Percentiles rank a stretch among this genome's conserved stretches.
phyloP scores from a whole-genome alignment of 1,140 invertebrate genomes.

The Drosophila asahinai region DNA sequence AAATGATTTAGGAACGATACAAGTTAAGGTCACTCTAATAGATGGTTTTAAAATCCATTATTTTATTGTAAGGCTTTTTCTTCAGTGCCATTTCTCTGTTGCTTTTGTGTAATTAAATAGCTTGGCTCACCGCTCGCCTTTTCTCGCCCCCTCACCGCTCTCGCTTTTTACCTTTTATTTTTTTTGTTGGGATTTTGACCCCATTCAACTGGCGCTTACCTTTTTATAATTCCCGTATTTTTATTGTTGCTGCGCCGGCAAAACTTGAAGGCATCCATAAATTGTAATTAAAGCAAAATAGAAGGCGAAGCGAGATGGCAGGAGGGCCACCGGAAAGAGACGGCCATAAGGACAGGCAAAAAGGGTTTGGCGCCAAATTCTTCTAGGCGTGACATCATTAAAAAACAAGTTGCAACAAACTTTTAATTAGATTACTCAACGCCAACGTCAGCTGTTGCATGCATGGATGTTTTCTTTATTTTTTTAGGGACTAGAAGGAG shows the following conservation, averaged over 20 bases:
- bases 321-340: neutral
- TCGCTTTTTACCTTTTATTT: slow-evolving; percentile 8
- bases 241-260: slow-evolving; percentile 46
- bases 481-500: neutral
- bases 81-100: slow-evolving; percentile 29
- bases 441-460: slow-evolving; percentile 72
- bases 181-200: slow-evolving; percentile 46
- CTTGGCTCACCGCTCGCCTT: slow-evolving; percentile 5
- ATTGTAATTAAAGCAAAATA: slow-evolving; percentile 75
- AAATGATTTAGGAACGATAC: too few relatives aligned
- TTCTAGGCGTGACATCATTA: slow-evolving; percentile 57
- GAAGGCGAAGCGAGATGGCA: slow-evolving; percentile 6
- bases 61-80: neutral
- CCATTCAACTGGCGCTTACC: slow-evolving; percentile 45
- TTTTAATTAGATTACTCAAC: slow-evolving; percentile 79
- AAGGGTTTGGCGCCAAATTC: slow-evolving; percentile 61
- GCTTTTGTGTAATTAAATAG: slow-evolving; percentile 75
- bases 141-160: neutral
- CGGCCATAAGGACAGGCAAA: neutral
- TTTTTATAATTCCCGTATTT: slow-evolving; percentile 35
- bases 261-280: slow-evolving; percentile 73
- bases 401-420: slow-evolving; percentile 67
- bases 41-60: neutral
- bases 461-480: slow-evolving; percentile 17
- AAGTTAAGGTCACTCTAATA: too few relatives aligned